Percentiles rank a stretch among this genome's conserved stretches.
Conservation (phyloP, 2,113 vertebrate species). For the Vulpes ferrilata region DNA sequence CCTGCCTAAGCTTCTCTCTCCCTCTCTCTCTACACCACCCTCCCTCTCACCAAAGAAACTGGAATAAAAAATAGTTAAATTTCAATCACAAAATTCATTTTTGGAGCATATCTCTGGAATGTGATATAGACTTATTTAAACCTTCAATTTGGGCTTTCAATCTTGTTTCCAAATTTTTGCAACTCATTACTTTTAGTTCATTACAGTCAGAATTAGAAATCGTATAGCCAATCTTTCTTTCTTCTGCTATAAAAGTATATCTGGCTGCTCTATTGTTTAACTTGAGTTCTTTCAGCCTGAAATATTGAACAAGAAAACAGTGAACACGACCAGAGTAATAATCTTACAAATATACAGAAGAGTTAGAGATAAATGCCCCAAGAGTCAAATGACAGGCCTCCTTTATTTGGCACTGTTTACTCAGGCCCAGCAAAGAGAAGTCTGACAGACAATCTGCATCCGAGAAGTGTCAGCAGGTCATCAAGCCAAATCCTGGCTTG, state of each 20-base stretch:
- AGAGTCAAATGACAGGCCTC: constrained; percentile 22
- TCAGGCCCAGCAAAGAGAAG: background rate
- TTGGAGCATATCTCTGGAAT: background rate
- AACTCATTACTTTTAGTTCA: background rate
- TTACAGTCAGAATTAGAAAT: background rate
- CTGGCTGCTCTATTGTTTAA: background rate
- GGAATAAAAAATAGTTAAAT: background rate
- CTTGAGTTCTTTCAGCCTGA: background rate
- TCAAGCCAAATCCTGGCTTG: constrained; percentile 62
- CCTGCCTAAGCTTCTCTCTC: background rate
- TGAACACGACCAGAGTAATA: background rate
- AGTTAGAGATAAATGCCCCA: background rate
- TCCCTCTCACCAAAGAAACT: background rate
- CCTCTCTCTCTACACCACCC: background rate
- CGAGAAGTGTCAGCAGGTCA: constrained; percentile 41
- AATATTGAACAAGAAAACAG: constrained; percentile 7
- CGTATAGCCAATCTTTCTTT: background rate
- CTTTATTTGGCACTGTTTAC: constrained; percentile 17
- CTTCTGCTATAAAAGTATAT: background rate
- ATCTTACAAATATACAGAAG: background rate
- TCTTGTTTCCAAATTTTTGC: background rate
- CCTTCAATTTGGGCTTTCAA: background rate
- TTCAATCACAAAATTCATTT: background rate
- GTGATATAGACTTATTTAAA: background rate
- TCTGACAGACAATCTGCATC: constrained; percentile 1